phyloP scores from a whole-genome alignment of 92 coral and sea anemone genomes.

The Virgularia gustaviana region DNA sequence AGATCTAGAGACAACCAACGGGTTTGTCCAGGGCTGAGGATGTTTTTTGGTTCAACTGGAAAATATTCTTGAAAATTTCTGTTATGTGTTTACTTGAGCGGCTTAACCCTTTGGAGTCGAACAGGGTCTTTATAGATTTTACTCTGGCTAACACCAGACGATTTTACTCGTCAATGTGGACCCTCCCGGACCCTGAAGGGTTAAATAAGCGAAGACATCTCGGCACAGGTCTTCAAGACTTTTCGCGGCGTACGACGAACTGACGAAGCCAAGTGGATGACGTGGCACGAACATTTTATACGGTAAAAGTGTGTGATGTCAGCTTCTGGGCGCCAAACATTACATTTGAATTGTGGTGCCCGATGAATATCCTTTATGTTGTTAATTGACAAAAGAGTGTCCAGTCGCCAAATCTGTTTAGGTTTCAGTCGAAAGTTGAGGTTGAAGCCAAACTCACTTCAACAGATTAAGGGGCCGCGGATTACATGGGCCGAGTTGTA shows the following conservation, averaged over 20 bases:
- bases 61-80: not conserved
- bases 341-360: not conserved
- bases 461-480: no score
- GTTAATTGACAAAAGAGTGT: no score
- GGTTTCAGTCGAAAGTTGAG: no score
- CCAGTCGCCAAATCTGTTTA: no score
- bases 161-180: no score
- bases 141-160: no score
- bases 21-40: not conserved
- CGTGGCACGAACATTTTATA: not conserved
- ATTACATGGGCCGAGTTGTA: no score
- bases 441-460: no score
- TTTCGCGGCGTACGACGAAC: not conserved
- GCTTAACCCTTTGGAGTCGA: no score
- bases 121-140: no score
- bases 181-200: no score
- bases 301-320: not conserved
- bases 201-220: not conserved
- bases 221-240: constrained; percentile 1
- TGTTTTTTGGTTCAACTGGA: not conserved
- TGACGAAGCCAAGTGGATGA: not conserved
- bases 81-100: not conserved
- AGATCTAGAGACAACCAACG: not conserved
- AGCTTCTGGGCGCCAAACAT: not conserved
- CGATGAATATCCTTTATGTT: not conserved